Base-by-base conservation (phyloP, 1,140 invertebrate species). In the Aphaenogaster ashmeadi region DNA sequence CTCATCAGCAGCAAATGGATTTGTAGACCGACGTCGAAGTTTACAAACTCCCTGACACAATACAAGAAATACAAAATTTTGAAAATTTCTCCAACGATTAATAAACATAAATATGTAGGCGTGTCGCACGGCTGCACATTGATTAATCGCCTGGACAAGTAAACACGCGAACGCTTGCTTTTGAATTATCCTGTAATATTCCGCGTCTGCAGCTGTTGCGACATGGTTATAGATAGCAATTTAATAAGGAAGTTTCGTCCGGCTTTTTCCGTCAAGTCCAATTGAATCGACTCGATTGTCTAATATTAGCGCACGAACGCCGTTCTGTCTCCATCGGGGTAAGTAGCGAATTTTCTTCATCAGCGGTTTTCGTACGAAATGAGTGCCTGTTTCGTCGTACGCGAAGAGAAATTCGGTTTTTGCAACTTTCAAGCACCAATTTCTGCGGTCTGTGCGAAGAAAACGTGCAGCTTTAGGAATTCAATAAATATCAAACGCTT, bases 211-310 rank as follows among this genome's bases (percentile, higher is more conserved):
- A 81, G 79, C 18, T 72, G 62, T 44, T 38, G 62, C 62, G 62
- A 80, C 6, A 54, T 15, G 62, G 8, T 80, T 67, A 72, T 84
- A 62, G 67, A 75, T 74, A 38, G 41, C 52, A 56, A 71, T 81
- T 81, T 81, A 72, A 84, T 38, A 36, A 52, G 18, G 27, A 44
- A 58, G 52, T 72, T 71, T 71, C 21, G n/a, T 36, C 38, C 13
- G 67, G 54, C 41, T 84, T 60, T 84, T 84, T 84, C 80, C 66
- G 79, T 72, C 18, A 44, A 9, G 9, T 58, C n/a, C 52, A 83
- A 74, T 74, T 74, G 41, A 21, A 69, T 69, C 21, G 64, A 33
- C 21, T 54, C 38, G 21, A 81, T 58, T 21, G 41, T 74, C 80
- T 74, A 84, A 62, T 54, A 62, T 84, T 74, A 41, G 13, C 3